A percentile compares a stretch with the other conserved stretches of the same genome.
Conservation (phyloP, 1,140 invertebrate genomes). For the Drosophila nigromelanica region DNA sequence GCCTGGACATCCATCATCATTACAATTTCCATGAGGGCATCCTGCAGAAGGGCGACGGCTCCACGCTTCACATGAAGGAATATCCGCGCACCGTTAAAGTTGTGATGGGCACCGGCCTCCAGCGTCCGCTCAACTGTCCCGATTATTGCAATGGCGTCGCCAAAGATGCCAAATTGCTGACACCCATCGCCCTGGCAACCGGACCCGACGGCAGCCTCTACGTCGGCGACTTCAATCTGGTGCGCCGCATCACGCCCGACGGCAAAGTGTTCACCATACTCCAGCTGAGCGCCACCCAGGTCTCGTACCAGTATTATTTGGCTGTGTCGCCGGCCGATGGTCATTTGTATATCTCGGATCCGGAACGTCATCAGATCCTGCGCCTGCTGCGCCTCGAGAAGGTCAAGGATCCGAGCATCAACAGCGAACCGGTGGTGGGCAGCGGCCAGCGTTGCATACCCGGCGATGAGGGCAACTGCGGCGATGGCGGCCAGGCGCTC, state of each 20-base stretch:
- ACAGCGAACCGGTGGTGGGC: constrained; percentile 95
- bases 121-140: constrained; percentile 89
- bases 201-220: constrained; percentile 98
- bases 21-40: constrained; percentile 99
- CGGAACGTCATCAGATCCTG: constrained; percentile 94
- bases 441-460: constrained; percentile 98
- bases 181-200: constrained; percentile 95
- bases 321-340: constrained; percentile 97
- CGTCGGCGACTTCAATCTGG: constrained; percentile 98
- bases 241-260: constrained; percentile 95
- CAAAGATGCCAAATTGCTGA: constrained; percentile 93
- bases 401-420: constrained; percentile 92
- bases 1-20: constrained; percentile 98
- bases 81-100: constrained; percentile 95
- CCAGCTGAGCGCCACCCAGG: constrained; percentile 95
- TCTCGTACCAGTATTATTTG: constrained; percentile 97
- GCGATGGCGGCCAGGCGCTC: constrained; percentile 95
- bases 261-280: constrained; percentile 96
- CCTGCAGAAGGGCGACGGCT: constrained; percentile 97
- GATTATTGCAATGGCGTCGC: constrained; percentile 93
- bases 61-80: constrained; percentile 95
- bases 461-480: constrained; percentile 94
- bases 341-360: constrained; percentile 97
- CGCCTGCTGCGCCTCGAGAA: constrained; percentile 90
- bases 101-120: constrained; percentile 97